Conservation (phyloP, 2,888 invertebrate genomes). For the Idaea straminata region DNA sequence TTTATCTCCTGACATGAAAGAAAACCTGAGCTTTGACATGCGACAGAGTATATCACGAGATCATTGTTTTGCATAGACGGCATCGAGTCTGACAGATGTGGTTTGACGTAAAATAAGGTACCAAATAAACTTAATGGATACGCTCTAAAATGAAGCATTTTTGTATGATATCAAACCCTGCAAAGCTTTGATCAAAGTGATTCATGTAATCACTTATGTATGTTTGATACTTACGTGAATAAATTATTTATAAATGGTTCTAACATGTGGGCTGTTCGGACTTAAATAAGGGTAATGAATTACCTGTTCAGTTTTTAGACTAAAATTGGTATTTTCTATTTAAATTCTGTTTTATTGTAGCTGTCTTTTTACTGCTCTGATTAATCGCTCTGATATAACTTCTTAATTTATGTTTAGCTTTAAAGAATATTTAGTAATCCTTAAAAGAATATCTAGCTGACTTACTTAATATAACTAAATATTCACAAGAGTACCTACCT, state of each 20-base stretch:
- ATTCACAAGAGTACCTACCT: too few species aligned
- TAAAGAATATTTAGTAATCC: too few species aligned
- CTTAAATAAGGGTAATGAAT: background rate
- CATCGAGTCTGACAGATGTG: constrained; percentile 23
- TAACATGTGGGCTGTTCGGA: background rate
- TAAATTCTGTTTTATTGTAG: too few species aligned
- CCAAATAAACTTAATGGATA: constrained; percentile 4
- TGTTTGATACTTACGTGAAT: background rate
- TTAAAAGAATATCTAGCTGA: too few species aligned
- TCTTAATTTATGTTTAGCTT: too few species aligned
- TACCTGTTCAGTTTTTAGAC: background rate
- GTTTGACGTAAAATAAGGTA: constrained; percentile 15
- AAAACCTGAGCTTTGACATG: constrained; percentile 39
- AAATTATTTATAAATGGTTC: background rate
- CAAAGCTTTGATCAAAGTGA: constrained; percentile 3
- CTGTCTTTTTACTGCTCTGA: too few species aligned
- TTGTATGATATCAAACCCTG: constrained; percentile 1
- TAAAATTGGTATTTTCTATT: too few species aligned
- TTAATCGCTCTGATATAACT: too few species aligned
- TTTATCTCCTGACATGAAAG: constrained; percentile 42
- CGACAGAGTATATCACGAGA: constrained; percentile 31
- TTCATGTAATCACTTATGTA: background rate
- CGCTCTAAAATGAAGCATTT: constrained; percentile 1
- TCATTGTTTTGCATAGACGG: constrained; percentile 20
- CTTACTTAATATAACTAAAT: too few species aligned